Conservation (phyloP, 2,888 invertebrate species). For the Tryphoninae sp. region DNA sequence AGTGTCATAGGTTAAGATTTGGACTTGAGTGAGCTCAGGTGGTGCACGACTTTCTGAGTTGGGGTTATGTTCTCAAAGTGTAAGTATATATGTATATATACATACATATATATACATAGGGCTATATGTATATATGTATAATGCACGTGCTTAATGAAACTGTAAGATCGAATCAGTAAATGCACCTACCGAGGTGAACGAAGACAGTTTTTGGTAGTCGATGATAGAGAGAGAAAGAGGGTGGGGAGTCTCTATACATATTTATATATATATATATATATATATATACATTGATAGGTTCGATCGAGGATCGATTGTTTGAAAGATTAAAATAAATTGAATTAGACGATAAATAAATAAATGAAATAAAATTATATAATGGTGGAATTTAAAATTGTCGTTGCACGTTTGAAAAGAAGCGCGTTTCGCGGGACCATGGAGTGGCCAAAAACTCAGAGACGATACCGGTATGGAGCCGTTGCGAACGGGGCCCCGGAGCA, state of each 20-base stretch:
- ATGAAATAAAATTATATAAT: no score
- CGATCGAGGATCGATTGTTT: no score
- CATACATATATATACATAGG: conserved; percentile 24
- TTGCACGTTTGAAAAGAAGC: no score
- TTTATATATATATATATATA: conserved; percentile 15
- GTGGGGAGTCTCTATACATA: not conserved
- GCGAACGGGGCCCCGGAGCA: conserved; percentile 15
- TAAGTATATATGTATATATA: conserved; percentile 17
- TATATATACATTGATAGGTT: not conserved
- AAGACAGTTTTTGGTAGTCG: conserved; percentile 33
- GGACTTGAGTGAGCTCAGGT: conserved; percentile 39
- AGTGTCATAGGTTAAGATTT: conserved; percentile 31
- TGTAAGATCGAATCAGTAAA: conserved; percentile 33
- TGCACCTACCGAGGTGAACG: conserved; percentile 46
- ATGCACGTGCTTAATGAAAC: conserved; percentile 1
- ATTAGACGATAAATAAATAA: no score
- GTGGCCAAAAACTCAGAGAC: conserved; percentile 25
- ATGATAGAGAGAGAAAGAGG: not conserved
- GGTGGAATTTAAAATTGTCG: no score
- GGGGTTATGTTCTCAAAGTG: not conserved
- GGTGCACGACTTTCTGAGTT: conserved; percentile 39
- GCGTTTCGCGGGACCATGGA: not conserved
- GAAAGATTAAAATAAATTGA: no score
- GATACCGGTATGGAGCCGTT: conserved; percentile 17
- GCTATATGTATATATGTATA: conserved; percentile 4